phyloP scores from a whole-genome alignment of 2,113 vertebrate species.

The Scomber colias region DNA sequence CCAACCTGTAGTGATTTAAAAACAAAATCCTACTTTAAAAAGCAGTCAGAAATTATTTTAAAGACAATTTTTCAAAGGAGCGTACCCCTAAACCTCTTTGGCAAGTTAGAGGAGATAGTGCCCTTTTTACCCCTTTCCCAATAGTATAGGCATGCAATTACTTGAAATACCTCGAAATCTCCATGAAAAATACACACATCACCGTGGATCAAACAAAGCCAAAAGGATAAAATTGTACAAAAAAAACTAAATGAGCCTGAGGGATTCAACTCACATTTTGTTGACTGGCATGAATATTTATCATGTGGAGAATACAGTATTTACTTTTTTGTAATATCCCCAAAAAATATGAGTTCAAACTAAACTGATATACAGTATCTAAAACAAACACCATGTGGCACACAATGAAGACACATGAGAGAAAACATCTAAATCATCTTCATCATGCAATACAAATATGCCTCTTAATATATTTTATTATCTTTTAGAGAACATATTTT shows the following conservation, averaged over 20 bases:
- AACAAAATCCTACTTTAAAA: constrained; percentile 9
- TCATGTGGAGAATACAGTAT: constrained; percentile 16
- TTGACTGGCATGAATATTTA: constrained; percentile 47
- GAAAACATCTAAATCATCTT: background rate
- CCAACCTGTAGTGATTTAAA: background rate
- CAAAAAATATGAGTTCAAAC: background rate
- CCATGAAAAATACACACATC: constrained; percentile 32
- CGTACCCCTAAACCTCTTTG: constrained; percentile 35
- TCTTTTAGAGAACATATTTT: background rate
- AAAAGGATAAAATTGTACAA: constrained; percentile 43
- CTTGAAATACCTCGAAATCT: constrained; percentile 64
- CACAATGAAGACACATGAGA: background rate
- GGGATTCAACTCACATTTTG: constrained; percentile 46
- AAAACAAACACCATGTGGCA: background rate
- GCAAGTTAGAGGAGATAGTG: constrained; percentile 13
- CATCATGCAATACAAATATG: background rate
- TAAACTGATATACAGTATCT: constrained; percentile 1
- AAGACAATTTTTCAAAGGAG: constrained; percentile 36
- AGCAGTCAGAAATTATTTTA: constrained; percentile 35
- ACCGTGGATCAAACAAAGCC: constrained; percentile 45
- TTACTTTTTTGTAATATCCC: constrained; percentile 4
- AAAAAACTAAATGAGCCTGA: background rate
- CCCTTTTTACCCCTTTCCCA: constrained; percentile 52
- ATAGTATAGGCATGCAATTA: constrained; percentile 52
- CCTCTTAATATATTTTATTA: background rate